Evolutionary conservation across 2,797 vertebrate genomes (phyloP), one percentile per base, ranked within the genome.

Genomic region (Schizopygopsis pylzovi): DNA sequence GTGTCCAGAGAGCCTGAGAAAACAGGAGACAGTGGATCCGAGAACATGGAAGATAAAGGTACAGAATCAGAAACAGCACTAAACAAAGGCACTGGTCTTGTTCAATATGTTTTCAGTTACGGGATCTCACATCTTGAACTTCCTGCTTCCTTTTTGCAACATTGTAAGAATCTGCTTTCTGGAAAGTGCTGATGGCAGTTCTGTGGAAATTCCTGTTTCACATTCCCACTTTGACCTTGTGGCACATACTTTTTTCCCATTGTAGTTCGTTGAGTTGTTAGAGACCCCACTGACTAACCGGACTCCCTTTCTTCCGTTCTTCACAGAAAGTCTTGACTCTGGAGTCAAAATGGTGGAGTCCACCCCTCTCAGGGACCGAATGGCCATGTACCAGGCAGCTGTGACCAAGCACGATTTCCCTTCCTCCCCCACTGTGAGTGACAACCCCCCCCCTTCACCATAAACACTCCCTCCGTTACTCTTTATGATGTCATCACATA

Each of bases 311-410:
- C 33, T 61, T 79, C 20, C 54, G 22, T 39, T 10, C 47, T 41
- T 49, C 28, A 49, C 83, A 85, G 4, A 95, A 95, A 13, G 85
- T 11, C 87, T 81, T 16, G 93, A 93, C 89, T 91, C 82, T 88
- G 86, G 88, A 90, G 93, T 94, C 79, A 93, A 91, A 82, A 91
- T 97, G 0, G 94, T 95, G 0, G 98, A 99, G 83, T 94, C 93
- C 13, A 97, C 96, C 0, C 97, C 98, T 0, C 96, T 99, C 65
- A 96, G 96, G 89, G 97, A 99, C 89, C 93, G 98, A 86, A 96
- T 99, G 97, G 97, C 97, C 1, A 97, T 98, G 86, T 99, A 99
- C 87, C 96, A 98, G 92, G 97, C 97, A 8, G 97, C 98, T 59
- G 94, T 98, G 90, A 96, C 96, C 90, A 98, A 97, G 94, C 96